Conservation (phyloP, 2,888 invertebrate genomes). For the Apamea sordens region DNA sequence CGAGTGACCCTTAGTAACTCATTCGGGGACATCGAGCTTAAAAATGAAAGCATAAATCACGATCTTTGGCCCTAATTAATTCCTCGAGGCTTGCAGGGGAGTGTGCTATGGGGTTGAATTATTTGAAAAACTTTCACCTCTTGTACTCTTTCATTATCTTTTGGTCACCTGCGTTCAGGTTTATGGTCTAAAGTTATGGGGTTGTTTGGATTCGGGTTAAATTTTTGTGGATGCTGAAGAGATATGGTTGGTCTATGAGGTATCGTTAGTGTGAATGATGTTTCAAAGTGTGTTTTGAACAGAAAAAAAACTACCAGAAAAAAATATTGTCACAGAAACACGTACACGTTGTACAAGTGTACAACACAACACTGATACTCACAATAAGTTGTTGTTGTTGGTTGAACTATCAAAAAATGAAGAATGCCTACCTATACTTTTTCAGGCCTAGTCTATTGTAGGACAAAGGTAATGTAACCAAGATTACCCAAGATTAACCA, state of each 20-base stretch:
- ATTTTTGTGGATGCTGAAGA: not conserved
- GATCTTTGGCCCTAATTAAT: constrained; percentile 90
- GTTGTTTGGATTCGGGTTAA: constrained; percentile 8
- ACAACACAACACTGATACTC: not conserved
- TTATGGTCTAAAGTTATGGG: constrained; percentile 54
- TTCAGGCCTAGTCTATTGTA: not conserved
- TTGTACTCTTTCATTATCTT: constrained; percentile 80
- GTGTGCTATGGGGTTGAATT: constrained; percentile 79
- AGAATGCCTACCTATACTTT: no score
- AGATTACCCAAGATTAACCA: no score
- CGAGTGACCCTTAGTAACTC: constrained; percentile 67
- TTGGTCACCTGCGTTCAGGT: constrained; percentile 77
- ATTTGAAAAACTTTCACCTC: constrained; percentile 85
- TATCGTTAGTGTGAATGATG: not conserved
- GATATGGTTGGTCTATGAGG: not conserved
- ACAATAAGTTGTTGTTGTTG: not conserved
- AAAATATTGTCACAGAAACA: not conserved
- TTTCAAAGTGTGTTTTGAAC: not conserved
- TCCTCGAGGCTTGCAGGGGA: constrained; percentile 85
- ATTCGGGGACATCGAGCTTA: constrained; percentile 84
- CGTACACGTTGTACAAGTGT: not conserved
- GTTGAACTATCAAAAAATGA: not conserved
- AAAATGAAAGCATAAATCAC: constrained; percentile 90
- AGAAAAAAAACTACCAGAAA: not conserved
- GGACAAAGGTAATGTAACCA: no score